Conservation (phyloP, 2,888 invertebrate genomes). For the Ischnura elegans region DNA sequence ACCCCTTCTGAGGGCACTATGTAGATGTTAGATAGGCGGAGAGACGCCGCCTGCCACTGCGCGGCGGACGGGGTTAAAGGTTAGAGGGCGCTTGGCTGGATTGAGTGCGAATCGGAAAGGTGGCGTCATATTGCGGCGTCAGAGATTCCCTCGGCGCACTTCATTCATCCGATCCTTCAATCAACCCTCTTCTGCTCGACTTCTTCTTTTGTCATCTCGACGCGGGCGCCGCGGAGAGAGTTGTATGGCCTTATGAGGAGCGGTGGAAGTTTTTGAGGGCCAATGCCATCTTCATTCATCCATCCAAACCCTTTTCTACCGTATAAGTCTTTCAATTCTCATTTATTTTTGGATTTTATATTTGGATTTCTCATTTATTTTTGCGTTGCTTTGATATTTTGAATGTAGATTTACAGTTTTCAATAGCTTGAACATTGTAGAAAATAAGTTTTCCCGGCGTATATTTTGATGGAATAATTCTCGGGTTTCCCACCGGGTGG, state of each 20-base stretch:
- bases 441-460: too few relatives aligned
- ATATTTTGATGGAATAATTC: too few relatives aligned
- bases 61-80: background rate
- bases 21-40: background rate
- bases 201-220: conserved; percentile 25
- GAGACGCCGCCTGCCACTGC: background rate
- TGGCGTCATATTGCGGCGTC: background rate
- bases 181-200: background rate
- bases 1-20: too few relatives aligned
- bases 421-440: too few relatives aligned
- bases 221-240: background rate
- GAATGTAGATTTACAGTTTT: too few relatives aligned
- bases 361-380: too few relatives aligned
- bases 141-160: background rate
- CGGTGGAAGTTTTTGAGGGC: background rate
- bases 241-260: background rate
- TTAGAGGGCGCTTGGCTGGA: background rate
- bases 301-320: too few relatives aligned
- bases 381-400: too few relatives aligned
- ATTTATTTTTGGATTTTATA: too few relatives aligned
- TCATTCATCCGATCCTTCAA: background rate
- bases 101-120: background rate
- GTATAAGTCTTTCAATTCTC: too few relatives aligned
- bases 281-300: background rate
- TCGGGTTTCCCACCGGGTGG: too few relatives aligned